Percentiles rank a stretch among this genome's conserved stretches.
These are phyloP conservation scores for Aphaenogaster ashmeadi DNA, from an alignment of 1,140 invertebrate genomes.

Conservation along the genomic window DNA sequence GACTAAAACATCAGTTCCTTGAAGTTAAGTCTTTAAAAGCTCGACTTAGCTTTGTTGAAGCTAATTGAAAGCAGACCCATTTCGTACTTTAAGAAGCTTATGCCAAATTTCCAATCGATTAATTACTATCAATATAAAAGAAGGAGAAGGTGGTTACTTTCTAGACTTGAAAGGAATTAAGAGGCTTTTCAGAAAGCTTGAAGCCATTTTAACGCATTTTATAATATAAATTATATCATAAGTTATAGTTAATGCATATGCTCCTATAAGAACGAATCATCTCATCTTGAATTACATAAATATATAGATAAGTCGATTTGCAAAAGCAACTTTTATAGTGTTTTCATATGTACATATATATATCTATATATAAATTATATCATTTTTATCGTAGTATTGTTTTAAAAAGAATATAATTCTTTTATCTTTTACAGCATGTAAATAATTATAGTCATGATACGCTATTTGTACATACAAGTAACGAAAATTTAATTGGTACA, in stretches of 20 bases:
- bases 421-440: background rate
- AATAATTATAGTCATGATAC: background rate
- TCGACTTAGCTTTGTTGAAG: slow-evolving; percentile 42
- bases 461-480: background rate
- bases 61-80: slow-evolving; percentile 69
- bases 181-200: slow-evolving; percentile 34
- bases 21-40: slow-evolving; percentile 49
- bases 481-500: background rate
- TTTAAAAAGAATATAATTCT: background rate
- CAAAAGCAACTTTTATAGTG: background rate
- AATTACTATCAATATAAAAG: slow-evolving; percentile 66
- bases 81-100: slow-evolving; percentile 69
- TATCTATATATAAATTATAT: background rate
- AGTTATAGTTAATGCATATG: slow-evolving; percentile 5
- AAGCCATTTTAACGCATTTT: slow-evolving; percentile 25
- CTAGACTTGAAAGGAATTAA: slow-evolving; percentile 20
- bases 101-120: slow-evolving; percentile 70
- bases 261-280: background rate
- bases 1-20: slow-evolving; percentile 32
- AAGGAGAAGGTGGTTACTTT: slow-evolving; percentile 39
- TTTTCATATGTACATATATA: background rate
- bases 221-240: background rate
- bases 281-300: slow-evolving; percentile 9
- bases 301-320: background rate
- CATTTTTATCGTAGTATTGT: background rate